Evolutionary conservation across 2,888 invertebrate species (phyloP).

Genomic region (Lampropteryx suffumata): DNA sequence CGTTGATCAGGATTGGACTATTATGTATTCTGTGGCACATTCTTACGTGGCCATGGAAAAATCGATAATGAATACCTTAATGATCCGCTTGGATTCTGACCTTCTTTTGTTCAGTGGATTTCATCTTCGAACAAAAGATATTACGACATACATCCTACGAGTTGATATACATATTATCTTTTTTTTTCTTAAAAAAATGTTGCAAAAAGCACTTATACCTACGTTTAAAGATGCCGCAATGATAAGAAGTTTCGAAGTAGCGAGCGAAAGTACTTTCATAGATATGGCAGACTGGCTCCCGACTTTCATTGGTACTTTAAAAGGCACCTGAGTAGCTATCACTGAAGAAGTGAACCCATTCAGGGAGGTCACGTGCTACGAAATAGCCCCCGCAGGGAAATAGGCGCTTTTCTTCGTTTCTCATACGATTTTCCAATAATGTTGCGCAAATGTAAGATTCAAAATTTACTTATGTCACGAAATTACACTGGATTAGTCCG

Average conservation of each 20-base stretch:
- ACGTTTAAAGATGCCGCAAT: no score
- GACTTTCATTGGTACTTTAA: neutral
- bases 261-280: neutral
- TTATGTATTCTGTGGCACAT: no score
- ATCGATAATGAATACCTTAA: neutral
- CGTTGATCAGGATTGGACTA: no score
- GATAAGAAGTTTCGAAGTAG: neutral
- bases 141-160: no score
- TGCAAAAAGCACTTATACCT: no score
- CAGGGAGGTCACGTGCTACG: constrained; percentile 6
- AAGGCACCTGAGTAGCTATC: neutral
- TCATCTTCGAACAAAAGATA: no score
- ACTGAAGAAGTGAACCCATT: constrained; percentile 5
- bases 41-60: no score
- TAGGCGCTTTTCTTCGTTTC: constrained; percentile 19
- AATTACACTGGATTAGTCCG: no score
- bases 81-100: neutral
- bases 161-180: no score
- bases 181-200: no score
- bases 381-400: constrained; percentile 3
- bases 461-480: no score
- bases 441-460: no score
- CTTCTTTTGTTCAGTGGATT: constrained; percentile 1
- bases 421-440: neutral
- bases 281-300: neutral